Conservation (phyloP, 2,113 vertebrate species). For the Labeo rohita region DNA sequence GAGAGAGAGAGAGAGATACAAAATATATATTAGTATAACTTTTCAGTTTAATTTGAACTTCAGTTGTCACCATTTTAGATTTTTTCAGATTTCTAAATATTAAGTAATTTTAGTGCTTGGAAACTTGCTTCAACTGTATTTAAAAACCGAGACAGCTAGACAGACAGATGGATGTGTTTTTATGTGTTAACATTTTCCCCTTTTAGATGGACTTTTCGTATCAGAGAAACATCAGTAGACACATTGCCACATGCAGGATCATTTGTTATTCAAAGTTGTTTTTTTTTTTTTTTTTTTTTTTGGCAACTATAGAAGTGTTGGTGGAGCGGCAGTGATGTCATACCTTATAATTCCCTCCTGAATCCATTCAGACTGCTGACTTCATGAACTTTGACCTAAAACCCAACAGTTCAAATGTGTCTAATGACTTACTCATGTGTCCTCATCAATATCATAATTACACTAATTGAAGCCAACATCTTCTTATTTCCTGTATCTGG, state of each 20-base stretch:
- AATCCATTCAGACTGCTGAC: constrained; percentile 32
- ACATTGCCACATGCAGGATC: neutral
- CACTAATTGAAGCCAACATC: constrained; percentile 13
- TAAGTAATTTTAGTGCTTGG: no score
- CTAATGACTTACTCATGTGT: constrained; percentile 23
- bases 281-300: neutral
- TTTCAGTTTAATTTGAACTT: no score
- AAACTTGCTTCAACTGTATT: no score
- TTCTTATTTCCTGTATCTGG: constrained; percentile 23
- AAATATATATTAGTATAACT: no score
- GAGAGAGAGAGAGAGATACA: no score
- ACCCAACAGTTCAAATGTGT: constrained; percentile 12
- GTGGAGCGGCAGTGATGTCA: neutral
- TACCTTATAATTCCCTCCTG: neutral
- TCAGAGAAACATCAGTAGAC: neutral
- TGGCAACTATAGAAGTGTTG: neutral
- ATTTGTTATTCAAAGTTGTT: neutral
- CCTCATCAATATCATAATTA: constrained; percentile 33
- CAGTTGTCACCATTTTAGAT: no score
- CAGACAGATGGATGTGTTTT: no score
- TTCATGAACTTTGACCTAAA: neutral
- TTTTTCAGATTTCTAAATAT: no score
- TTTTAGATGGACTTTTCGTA: no score
- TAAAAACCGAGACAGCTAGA: no score
- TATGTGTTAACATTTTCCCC: no score